Evolutionary conservation across 1,140 invertebrate species (phyloP), one percentile per base, ranked within the genome.

Genomic region (Drosophila arizonae): DNA sequence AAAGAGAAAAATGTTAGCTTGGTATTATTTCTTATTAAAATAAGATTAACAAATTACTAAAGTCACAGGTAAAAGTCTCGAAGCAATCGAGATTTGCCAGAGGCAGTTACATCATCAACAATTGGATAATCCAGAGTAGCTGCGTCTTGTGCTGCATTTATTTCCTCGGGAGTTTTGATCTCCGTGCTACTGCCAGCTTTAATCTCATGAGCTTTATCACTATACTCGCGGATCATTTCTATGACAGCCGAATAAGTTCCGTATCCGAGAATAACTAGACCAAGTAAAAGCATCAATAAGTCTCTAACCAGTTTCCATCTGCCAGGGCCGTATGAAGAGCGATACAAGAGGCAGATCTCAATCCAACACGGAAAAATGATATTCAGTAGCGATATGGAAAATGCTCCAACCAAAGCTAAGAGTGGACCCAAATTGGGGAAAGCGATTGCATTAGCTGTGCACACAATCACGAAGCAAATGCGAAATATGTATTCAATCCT

Each of bases 371-470:
- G 80, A 8, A 80, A 80, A 4, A 84, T 39, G 0, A 84, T 17
- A 45, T 84, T 84, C 36, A 84, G 36, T 8, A 80, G 6, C 10
- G 81, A 85, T 26, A 84, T 74, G 33, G 80, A 41, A 2, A 84
- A 64, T 0, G 80, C 62, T 1, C 80, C 80, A 9, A 85, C 65
- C 41, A 84, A 41, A 2, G 65, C 48, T 28, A 84, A 3, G 1
- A 84, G 21, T 0, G 81, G 80, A 13, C 81, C 81, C 28, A 84
- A 41, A 66, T 84, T 74, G 2, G 80, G 81, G 0, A 41, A 62
- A 6, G 78, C 17, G 6, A 85, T 56, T 4, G 30, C 81, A 54
- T 67, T 85, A 1, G 68, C 0, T 1, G 73, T 77, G 5, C 4
- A n/a, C 0, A 77, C 0, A 1, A 80, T 0, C 0, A 84, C 46